Conservation (phyloP, 1,140 invertebrate genomes). For the Orchesella cincta region DNA sequence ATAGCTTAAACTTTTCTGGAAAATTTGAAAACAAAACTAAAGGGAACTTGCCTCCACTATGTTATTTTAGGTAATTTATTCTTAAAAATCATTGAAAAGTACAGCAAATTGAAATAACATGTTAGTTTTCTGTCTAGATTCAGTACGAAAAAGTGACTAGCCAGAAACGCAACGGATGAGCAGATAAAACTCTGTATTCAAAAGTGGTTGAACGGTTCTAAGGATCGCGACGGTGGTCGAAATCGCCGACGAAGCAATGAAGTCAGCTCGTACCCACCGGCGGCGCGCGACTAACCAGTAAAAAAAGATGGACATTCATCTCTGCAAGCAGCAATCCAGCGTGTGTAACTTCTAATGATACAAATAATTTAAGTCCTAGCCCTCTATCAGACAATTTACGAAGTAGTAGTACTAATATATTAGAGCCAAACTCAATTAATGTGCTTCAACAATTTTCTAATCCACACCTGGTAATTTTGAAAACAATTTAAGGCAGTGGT, state of each 20-base stretch:
- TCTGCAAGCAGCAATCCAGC: not conserved
- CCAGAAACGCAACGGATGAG: not conserved
- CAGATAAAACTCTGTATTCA: not conserved
- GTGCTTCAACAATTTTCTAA: not conserved
- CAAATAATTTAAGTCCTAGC: not conserved
- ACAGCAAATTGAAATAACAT: not conserved
- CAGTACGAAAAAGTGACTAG: not conserved
- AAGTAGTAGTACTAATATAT: no score
- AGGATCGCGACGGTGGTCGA: not conserved
- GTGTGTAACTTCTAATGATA: not conserved
- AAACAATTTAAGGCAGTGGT: not conserved
- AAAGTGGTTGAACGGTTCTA: not conserved
- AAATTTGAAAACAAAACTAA: not conserved
- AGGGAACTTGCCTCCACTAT: not conserved
- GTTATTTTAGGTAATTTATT: not conserved
- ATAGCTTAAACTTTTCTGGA: not conserved
- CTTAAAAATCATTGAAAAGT: not conserved
- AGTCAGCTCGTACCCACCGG: not conserved
- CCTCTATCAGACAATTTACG: not conserved
- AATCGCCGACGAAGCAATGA: not conserved
- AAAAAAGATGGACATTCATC: not conserved
- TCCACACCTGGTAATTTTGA: not conserved
- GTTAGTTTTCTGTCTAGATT: not conserved
- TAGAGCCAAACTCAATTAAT: not conserved
- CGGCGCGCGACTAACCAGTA: not conserved